These are phyloP conservation scores for Hypsopygia costalis DNA, from an alignment of 2,888 invertebrate genomes.

Conservation along the genomic window DNA sequence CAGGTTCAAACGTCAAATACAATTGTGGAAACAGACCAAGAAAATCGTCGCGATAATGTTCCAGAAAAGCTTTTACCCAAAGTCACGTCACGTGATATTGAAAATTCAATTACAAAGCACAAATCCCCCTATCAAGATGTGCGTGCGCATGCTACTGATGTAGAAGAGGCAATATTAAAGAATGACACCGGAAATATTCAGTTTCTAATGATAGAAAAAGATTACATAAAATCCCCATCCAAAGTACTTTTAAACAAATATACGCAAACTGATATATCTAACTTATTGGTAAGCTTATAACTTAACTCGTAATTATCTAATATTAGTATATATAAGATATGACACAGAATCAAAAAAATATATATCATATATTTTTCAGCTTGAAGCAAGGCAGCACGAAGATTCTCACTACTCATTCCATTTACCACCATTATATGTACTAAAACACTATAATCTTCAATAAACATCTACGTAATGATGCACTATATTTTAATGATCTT, in stretches of 20 bases:
- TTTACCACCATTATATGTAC: constrained; percentile 45
- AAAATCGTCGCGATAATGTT: too few species aligned
- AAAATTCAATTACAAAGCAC: too few species aligned
- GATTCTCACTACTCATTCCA: constrained; percentile 55
- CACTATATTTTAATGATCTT: not conserved
- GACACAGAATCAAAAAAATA: too few species aligned
- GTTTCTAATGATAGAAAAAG: too few species aligned
- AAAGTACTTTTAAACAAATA: constrained; percentile 1
- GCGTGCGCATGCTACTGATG: too few species aligned
- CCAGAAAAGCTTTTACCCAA: too few species aligned
- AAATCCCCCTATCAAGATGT: too few species aligned
- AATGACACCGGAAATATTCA: too few species aligned
- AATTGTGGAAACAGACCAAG: not conserved
- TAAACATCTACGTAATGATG: not conserved
- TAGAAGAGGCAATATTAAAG: too few species aligned
- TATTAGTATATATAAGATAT: too few species aligned
- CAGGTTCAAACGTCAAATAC: constrained; percentile 2
- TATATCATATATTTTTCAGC: constrained; percentile 47
- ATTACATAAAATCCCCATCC: too few species aligned
- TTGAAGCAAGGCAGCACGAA: constrained; percentile 45
- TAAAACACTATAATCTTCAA: constrained; percentile 33
- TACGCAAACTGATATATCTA: constrained; percentile 3
- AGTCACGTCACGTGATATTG: too few species aligned
- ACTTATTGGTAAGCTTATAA: constrained; percentile 2
- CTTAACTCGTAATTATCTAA: not conserved